phyloP scores from a whole-genome alignment of 2,888 invertebrate genomes.

The Meloe dianella region DNA sequence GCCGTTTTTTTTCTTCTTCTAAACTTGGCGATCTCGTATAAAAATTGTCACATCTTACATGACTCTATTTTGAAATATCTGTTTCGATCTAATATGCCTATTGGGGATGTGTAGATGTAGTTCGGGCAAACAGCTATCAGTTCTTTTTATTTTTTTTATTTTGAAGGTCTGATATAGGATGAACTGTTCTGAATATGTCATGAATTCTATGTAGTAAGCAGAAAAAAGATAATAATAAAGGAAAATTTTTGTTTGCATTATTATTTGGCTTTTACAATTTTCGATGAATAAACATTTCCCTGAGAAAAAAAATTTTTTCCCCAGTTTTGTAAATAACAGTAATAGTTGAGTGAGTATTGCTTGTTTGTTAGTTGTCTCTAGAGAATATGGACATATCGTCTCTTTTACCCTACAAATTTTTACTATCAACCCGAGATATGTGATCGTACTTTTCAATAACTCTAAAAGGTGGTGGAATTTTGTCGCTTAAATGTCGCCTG shows the following conservation, averaged over 20 bases:
- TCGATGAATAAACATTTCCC: no score
- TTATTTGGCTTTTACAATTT: background rate
- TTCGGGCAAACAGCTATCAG: background rate
- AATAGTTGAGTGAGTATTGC: constrained; percentile 7
- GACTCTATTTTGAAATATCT: constrained; percentile 30
- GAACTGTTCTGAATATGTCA: constrained; percentile 53
- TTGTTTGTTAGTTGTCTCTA: background rate
- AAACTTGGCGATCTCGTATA: constrained; percentile 2
- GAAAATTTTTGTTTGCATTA: background rate
- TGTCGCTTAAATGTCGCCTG: constrained; percentile 45
- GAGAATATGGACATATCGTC: constrained; percentile 7
- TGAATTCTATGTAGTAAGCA: constrained; percentile 35
- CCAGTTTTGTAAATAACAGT: background rate
- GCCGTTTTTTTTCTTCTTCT: no score
- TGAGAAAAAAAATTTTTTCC: background rate
- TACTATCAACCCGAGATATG: constrained; percentile 57
- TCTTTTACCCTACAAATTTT: constrained; percentile 31
- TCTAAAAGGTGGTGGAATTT: constrained; percentile 55
- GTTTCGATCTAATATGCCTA: constrained; percentile 17
- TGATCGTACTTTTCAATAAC: constrained; percentile 59
- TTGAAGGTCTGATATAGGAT: constrained; percentile 50
- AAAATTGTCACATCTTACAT: constrained; percentile 31
- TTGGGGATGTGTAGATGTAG: constrained; percentile 1
- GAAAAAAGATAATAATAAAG: background rate
- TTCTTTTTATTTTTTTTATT: background rate